Evolutionary conservation across 2,888 invertebrate genomes (phyloP), one percentile per base, ranked within the genome.

Genomic region (Hypsopygia costalis): DNA sequence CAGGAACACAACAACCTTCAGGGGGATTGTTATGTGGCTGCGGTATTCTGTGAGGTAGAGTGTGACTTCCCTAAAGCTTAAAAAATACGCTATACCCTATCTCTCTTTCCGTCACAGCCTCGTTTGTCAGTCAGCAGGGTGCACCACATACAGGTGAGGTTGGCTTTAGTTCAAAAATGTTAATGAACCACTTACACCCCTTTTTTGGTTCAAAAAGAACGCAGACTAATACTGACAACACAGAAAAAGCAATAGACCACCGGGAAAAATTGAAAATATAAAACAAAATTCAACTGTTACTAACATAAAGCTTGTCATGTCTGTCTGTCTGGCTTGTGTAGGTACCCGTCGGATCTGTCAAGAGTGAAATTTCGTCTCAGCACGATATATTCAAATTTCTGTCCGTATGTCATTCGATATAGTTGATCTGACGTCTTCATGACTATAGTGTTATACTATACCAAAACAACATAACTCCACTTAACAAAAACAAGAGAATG

Each of bases 361-460:
- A 69, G 69, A 70, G 77, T 72, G 69, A 81, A 79, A 82, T 76
- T 77, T 77, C 73, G 77, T 77, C 82, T 76, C 85, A 78, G 80
- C 81, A 77, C 73, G 81, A 81, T 74, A 79, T 77, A 71, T 71
- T 69, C 69, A 69, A 80, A 83, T 78, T 74, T 75, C 69, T 55
- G 61, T 62, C 68, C 69, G 62, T 64, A 52, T 85, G 82, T 86
- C 85, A 83, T 81, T 81, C 72, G 80, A 79, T 82, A 81, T 71
- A 58, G 55, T 31, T 27, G 2, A 39, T 48, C 73, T 83, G 82
- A 87, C 85, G 62, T 86, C 87, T 86, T 85, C 69, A 85, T 83
- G 75, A 76, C 63, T 66, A 46, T 46, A 43, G 4, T 4, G 16
- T 16, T 16, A 16, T 42, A 46, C 42, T 46, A 34, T 40, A 45